These are phyloP conservation scores for Perca flavescens DNA, from an alignment of 2,113 vertebrate genomes.

Conservation along the genomic window DNA sequence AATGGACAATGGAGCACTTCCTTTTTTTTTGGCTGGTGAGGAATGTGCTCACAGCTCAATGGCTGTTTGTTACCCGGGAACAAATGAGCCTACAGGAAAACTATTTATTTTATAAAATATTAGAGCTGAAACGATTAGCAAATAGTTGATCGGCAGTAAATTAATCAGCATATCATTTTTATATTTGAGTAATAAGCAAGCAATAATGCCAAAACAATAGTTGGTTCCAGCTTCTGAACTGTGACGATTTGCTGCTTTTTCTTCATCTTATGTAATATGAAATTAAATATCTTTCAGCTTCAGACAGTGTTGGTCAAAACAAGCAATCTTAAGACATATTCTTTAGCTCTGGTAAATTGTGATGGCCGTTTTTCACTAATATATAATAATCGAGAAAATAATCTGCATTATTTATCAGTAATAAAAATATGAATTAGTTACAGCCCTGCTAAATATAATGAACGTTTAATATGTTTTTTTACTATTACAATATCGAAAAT, in stretches of 20 bases:
- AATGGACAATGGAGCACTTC: conserved; percentile 82
- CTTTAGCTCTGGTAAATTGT: not conserved
- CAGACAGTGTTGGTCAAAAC: not conserved
- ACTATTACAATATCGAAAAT: not conserved
- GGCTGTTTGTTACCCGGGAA: conserved; percentile 50
- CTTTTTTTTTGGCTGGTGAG: conserved; percentile 71
- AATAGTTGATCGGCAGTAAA: too few species aligned
- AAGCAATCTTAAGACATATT: not conserved
- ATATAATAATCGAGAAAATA: not conserved
- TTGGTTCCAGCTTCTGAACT: not conserved
- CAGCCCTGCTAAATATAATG: not conserved
- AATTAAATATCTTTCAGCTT: not conserved
- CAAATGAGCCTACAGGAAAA: conserved; percentile 42
- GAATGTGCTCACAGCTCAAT: conserved; percentile 70
- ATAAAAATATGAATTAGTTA: not conserved
- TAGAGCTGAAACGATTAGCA: not conserved
- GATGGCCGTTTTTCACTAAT: not conserved
- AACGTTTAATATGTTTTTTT: not conserved
- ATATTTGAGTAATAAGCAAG: not conserved
- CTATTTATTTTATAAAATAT: not conserved
- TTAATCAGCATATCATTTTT: not conserved
- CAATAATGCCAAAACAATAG: not conserved
- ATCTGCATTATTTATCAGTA: not conserved
- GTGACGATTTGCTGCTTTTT: not conserved
- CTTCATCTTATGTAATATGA: not conserved